Percentiles rank a stretch among this genome's conserved stretches.
Evolutionary conservation across 2,888 invertebrate species (phyloP).

Genomic region (Sphaerophoria rueppellii): DNA sequence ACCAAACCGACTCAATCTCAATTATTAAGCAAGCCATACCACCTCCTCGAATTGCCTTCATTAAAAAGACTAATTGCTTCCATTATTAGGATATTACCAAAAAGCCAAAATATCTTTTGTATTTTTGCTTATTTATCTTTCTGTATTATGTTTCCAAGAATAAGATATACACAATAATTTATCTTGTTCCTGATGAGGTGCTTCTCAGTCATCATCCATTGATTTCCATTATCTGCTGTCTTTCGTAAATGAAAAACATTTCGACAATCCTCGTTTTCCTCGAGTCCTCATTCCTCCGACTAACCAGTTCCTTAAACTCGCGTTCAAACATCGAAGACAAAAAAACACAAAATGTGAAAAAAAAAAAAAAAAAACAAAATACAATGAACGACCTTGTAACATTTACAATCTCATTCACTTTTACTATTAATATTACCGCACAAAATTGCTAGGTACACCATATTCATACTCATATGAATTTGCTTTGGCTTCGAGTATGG

Average conservation of each 20-base stretch:
- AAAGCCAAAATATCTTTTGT: constrained; percentile 10
- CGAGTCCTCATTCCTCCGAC: not conserved
- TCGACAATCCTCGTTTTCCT: not conserved
- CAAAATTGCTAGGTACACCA: constrained; percentile 31
- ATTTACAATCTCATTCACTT: constrained; percentile 67
- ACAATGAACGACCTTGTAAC: constrained; percentile 66
- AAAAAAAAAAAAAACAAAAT: constrained; percentile 19
- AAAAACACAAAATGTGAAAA: too few relatives aligned
- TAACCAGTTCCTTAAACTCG: constrained; percentile 46
- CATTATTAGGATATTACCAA: constrained; percentile 15
- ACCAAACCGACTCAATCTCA: not conserved
- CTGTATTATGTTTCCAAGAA: not conserved
- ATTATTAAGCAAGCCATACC: constrained; percentile 27
- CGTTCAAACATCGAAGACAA: constrained; percentile 13
- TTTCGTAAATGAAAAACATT: constrained; percentile 4
- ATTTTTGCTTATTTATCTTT: not conserved
- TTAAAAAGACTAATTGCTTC: constrained; percentile 30
- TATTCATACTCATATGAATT: not conserved
- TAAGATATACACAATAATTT: constrained; percentile 7
- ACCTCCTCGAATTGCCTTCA: constrained; percentile 1
- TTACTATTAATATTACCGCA: constrained; percentile 63
- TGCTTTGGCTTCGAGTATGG: not conserved
- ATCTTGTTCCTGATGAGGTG: constrained; percentile 15
- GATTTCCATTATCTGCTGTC: not conserved
- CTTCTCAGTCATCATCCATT: constrained; percentile 3